Base-by-base conservation (phyloP, 1,140 invertebrate genomes). In the Diorhabda elongata region DNA sequence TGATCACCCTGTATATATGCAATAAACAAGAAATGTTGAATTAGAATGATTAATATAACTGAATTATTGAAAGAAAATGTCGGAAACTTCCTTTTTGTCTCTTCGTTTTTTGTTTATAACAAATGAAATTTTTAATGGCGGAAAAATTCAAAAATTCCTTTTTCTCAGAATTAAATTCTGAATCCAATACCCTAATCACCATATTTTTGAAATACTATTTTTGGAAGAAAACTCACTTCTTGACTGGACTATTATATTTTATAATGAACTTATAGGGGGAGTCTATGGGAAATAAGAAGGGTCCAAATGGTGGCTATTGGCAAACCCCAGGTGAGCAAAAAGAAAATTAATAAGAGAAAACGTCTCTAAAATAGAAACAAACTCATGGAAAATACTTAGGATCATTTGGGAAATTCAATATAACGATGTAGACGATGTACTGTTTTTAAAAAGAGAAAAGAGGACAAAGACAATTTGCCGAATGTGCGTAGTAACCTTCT, bases 251-350 rank as follows among this genome's bases (percentile, higher is more conserved):
- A 26, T 65, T 8, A 26, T 26, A 7, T 65, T 65, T 58, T 65
- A 65, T 58, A 65, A 65, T 47, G 41, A 8, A 65, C 41, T 56
- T 4, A 65, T 63, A 44, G 44, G 43, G 4, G 61, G 61, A 4
- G 61, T 63, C 3, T 7, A 63, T 62, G 9, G 6, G 7, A 6
- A 42, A 43, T 3, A 43, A 45, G 44, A 62, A 62, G 6, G 6
- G 42, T 41, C 61, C 42, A 62, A 62, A 62, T 62, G 61, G 61
- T 62, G 44, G 61, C 44, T 8, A 9, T 9, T 62, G 44, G 61
- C 61, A 44, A 11, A 62, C 6, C 61, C 5, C 5, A 43, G 6
- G 61, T 44, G 5, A 62, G 44, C 42, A 8, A 4, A 8, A 44
- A 9, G 26, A 26, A 26, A 26, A 26, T 26, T 11, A 62, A 9